Evolutionary conservation across 1,140 invertebrate species (phyloP), one percentile per base, ranked within the genome.

Genomic region (Onthophagus taurus): DNA sequence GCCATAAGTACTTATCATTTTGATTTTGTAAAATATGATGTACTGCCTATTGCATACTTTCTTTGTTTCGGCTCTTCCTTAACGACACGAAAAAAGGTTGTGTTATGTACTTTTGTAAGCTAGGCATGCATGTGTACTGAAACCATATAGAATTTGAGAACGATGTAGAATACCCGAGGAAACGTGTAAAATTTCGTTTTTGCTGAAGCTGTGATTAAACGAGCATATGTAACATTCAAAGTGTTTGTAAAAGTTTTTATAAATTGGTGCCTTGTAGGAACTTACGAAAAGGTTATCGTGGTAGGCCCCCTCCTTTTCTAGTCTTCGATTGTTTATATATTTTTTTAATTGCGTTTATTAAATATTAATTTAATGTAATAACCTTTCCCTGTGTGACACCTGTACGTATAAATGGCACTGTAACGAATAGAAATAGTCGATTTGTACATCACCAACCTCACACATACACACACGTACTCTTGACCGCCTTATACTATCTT

Each of bases 341-440:
- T 26, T 26, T 26, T 26, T 26, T 7, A 7, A n/a, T 26, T 26
- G 6, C 6, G 6, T 7, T 26, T 26, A 7, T n/a, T 26, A 6
- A 6, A 7, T 26, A n/a, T 6, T 7, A 26, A 26, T 26, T 7
- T 6, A n/a, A 7, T 6, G 6, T 26, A 6, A n/a, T n/a, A 26
- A 7, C 23, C n/a, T 6, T 26, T 26, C n/a, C 6, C 23, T n/a
- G n/a, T 26, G n/a, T 26, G 23, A 26, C 23, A 26, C n/a, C n/a
- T n/a, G n/a, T n/a, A n/a, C n/a, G n/a, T n/a, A n/a, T n/a, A 37
- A 37, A 29, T 17, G 24, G 21, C 21, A 41, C 37, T 41, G 21
- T 41, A 41, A 41, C 11, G 16, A 17, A 41, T 29, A 41, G 29
- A 11, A 23, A 16, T 41, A 17, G 13, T 14, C n/a, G 24, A 41